These are phyloP conservation scores for Orussus abietinus DNA, from an alignment of 1,140 invertebrate genomes.

Conservation along the genomic window DNA sequence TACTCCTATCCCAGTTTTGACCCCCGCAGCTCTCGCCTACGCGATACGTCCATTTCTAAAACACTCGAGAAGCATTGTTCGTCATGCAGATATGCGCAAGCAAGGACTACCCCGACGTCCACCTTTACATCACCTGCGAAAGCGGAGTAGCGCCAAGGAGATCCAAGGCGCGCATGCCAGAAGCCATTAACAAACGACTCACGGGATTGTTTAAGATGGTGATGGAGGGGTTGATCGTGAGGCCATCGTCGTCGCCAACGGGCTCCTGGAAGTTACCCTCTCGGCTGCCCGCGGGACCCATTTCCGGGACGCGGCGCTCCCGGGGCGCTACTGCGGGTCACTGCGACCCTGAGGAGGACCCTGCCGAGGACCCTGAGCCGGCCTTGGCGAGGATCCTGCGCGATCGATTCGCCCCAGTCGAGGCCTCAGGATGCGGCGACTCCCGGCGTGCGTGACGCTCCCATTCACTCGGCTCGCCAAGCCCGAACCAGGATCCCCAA, in stretches of 20 bases:
- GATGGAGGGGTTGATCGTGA: conserved; percentile 39
- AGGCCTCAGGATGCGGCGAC: not conserved
- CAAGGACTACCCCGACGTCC: too few species aligned
- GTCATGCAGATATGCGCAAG: too few species aligned
- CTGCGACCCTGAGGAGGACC: not conserved
- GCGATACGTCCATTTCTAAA: too few species aligned
- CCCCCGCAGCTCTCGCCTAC: too few species aligned
- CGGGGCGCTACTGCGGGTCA: not conserved
- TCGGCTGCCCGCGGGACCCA: conserved; percentile 49
- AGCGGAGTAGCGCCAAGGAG: too few species aligned
- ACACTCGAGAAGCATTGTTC: too few species aligned
- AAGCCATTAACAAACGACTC: conserved; percentile 30
- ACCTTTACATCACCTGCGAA: too few species aligned
- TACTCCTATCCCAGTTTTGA: too few species aligned
- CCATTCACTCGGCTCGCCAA: too few species aligned
- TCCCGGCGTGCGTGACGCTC: not conserved
- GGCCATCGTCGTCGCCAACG: conserved; percentile 44
- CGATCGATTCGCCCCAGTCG: conserved; percentile 11
- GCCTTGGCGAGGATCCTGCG: conserved; percentile 10
- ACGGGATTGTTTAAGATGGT: conserved; percentile 29
- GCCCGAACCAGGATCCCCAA: too few species aligned
- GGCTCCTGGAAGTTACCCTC: conserved; percentile 46
- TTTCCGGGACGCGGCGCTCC: conserved; percentile 31
- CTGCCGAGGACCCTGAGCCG: conserved; percentile 2
- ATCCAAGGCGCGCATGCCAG: too few species aligned